Base-by-base conservation (phyloP, 2,888 invertebrate species). In the Pammene fasciana region DNA sequence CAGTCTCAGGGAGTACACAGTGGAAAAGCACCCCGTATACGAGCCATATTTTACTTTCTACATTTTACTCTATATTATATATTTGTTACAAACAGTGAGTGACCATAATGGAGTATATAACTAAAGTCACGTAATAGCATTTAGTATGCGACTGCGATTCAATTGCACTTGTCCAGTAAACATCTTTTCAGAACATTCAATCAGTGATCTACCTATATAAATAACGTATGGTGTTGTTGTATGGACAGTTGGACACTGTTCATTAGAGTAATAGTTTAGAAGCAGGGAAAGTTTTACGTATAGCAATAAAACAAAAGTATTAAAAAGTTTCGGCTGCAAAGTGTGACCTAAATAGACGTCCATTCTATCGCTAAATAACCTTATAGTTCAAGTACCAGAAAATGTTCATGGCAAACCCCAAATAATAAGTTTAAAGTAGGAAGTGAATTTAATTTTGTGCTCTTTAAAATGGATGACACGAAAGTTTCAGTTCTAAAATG, bases 401-500 rank as follows among this genome's bases (percentile, higher is more conserved):
- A 13, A 26, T 34, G 52, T 52, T 6, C 34, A 52, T 52, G 6
- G 26, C 0, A 13, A 9, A 18, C 4, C 5, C 9, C 9, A 9
- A 9, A 14, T 46, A 14, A 8, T n/a, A 6, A n/a, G 41, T 0
- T 14, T 48, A 11, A 50, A 18, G 13, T 50, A 16, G 26, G 1
- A n/a, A 34, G n/a, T 34, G 13, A 0, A 34, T 36, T 54, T 18
- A 6, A n/a, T 18, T 5, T 3, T 9, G 11, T 52, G 5, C 26
- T n/a, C 9, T 45, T 38, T 38, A 46, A 38, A 26, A 34, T 56
- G 57, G 43, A 50, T 59, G 36, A 36, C 8, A 3, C 57, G 10
- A 14, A 7, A 8, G 41, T 14, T 38, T 43, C 50, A 13, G 50
- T 14, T 50, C 57, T 75, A 64, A 76, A 76, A 65, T 74, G 59